Evolutionary conservation across 2,888 invertebrate genomes (phyloP).

Genomic region (Noctua fimbriata): DNA sequence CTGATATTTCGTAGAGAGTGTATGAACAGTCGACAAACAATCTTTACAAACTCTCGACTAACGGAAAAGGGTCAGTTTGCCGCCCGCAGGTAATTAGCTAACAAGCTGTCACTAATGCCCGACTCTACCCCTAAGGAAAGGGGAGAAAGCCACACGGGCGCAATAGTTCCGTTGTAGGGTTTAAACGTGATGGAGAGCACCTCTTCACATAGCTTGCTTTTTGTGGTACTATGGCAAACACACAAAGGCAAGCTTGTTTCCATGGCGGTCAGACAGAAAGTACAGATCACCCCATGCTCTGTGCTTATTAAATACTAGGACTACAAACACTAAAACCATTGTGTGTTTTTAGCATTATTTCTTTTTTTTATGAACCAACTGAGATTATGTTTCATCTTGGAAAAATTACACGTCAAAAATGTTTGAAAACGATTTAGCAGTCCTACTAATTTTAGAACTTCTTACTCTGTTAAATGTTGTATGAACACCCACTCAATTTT

Average conservation of each 20-base stretch:
- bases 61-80: constrained; percentile 50
- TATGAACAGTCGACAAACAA: constrained; percentile 23
- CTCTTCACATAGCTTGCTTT: constrained; percentile 41
- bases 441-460: constrained; percentile 32
- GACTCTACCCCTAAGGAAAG: constrained; percentile 58
- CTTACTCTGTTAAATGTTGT: constrained; percentile 35
- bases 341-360: not conserved
- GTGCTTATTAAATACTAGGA: not conserved
- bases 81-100: constrained; percentile 59
- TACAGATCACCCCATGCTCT: not conserved
- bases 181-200: constrained; percentile 56
- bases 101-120: constrained; percentile 66
- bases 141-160: constrained; percentile 49
- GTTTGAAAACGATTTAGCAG: constrained; percentile 2
- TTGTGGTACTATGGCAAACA: constrained; percentile 19
- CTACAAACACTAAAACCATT: not conserved
- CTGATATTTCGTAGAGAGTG: constrained; percentile 15
- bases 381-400: not conserved
- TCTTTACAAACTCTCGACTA: constrained; percentile 38
- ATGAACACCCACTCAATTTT: constrained; percentile 46
- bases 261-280: not conserved
- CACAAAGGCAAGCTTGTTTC: constrained; percentile 9
- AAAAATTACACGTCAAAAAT: not conserved
- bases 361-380: not conserved
- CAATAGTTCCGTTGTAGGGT: constrained; percentile 44